These are phyloP conservation scores for Indri indri DNA, from an alignment of 2,113 vertebrate genomes.

Conservation along the genomic window DNA sequence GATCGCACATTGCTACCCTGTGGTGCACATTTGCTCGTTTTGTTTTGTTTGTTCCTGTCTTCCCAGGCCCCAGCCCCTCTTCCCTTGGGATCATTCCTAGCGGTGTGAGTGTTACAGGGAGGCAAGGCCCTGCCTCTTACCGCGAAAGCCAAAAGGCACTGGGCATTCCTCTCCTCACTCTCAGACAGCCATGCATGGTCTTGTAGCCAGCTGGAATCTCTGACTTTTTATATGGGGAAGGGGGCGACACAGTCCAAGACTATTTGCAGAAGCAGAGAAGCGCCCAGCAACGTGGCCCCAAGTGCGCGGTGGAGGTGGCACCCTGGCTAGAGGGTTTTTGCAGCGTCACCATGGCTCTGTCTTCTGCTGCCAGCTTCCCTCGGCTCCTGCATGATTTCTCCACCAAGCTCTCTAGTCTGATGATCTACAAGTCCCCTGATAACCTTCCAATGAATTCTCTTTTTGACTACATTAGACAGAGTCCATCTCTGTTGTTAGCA, in stretches of 20 bases:
- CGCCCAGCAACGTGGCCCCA: background rate
- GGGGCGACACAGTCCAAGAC: background rate
- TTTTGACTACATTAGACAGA: background rate
- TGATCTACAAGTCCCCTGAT: background rate
- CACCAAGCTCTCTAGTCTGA: background rate
- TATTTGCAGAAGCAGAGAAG: background rate
- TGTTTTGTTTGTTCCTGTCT: background rate
- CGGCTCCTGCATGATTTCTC: background rate
- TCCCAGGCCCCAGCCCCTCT: background rate
- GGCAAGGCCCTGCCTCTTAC: background rate
- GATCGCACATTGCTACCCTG: background rate
- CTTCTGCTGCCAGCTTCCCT: background rate
- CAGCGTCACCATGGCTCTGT: background rate
- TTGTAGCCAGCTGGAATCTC: background rate
- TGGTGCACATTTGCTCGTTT: background rate
- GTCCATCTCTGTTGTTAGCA: background rate
- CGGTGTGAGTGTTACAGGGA: background rate
- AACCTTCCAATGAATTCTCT: background rate
- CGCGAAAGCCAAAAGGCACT: background rate
- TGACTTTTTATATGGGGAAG: background rate
- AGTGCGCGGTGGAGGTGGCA: background rate
- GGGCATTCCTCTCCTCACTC: background rate
- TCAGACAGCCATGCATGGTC: background rate
- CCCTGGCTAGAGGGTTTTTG: background rate
- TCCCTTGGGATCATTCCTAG: background rate